Evolutionary conservation across 1,140 invertebrate species (phyloP).

Genomic region (Latrodectus geometricus): DNA sequence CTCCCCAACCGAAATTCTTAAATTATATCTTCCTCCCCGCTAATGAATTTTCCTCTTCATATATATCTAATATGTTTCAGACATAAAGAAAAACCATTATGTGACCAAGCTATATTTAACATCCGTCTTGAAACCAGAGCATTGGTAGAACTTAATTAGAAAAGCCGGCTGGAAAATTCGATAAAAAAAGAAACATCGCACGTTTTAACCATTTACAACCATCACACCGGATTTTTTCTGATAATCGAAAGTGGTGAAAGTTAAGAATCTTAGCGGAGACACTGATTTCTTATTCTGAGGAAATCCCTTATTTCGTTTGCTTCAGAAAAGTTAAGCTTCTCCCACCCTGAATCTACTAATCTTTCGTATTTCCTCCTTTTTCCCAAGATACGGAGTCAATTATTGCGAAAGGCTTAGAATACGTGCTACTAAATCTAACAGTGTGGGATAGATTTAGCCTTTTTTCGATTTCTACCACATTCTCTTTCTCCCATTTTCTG

Average conservation of each 20-base stretch:
- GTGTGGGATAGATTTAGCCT: not conserved
- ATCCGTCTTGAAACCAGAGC: not conserved
- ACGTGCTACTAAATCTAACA: not conserved
- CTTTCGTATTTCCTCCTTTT: not conserved
- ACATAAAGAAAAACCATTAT: not conserved
- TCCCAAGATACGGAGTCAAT: not conserved
- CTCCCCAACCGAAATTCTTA: too few relatives aligned
- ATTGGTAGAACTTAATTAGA: not conserved
- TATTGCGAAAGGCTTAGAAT: not conserved
- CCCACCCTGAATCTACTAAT: not conserved
- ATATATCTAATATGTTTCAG: too few relatives aligned
- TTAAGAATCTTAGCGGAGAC: not conserved
- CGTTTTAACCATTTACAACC: not conserved
- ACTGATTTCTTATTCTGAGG: not conserved
- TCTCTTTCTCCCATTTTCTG: too few relatives aligned
- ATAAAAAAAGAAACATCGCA: not conserved
- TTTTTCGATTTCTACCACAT: too few relatives aligned
- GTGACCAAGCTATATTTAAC: not conserved
- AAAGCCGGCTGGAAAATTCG: not conserved
- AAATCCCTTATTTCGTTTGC: not conserved
- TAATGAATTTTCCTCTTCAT: too few relatives aligned
- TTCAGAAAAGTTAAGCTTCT: not conserved
- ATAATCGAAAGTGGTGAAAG: not conserved
- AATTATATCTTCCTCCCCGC: too few relatives aligned
- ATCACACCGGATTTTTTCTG: not conserved